Conservation (phyloP, 2,113 vertebrate genomes). For the Orycteropus afer region DNA sequence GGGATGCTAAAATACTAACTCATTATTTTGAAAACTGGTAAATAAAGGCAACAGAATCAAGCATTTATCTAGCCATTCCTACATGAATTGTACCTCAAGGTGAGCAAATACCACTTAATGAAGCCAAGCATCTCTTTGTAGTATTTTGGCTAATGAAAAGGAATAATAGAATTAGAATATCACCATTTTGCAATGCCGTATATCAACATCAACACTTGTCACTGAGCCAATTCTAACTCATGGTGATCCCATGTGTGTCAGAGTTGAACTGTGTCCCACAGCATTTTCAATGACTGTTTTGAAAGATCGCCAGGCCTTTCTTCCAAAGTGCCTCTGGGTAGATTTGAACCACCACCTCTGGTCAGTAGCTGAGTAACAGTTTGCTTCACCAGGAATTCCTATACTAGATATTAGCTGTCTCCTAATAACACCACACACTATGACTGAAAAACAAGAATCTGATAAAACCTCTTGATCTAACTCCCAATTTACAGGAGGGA, state of each 20-base stretch:
- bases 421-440: not conserved
- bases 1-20: not conserved
- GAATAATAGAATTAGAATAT: constrained; percentile 32
- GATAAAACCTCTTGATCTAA: constrained; percentile 7
- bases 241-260: not conserved
- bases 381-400: not conserved
- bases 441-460: not conserved
- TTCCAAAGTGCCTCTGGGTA: not conserved
- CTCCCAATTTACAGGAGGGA: not conserved
- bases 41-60: not conserved
- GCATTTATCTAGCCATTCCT: not conserved
- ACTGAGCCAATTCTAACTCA: not conserved
- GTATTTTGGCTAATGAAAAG: not conserved
- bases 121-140: not conserved
- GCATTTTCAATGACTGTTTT: not conserved
- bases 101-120: not conserved
- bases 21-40: not conserved
- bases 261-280: not conserved
- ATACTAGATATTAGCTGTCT: not conserved
- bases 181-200: not conserved
- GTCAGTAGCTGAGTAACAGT: not conserved
- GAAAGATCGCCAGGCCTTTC: not conserved
- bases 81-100: not conserved
- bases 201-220: not conserved
- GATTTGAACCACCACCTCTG: not conserved